These are phyloP conservation scores for Phrynocephalus versicolor DNA, from an alignment of 2,113 vertebrate genomes.

Conservation along the genomic window DNA sequence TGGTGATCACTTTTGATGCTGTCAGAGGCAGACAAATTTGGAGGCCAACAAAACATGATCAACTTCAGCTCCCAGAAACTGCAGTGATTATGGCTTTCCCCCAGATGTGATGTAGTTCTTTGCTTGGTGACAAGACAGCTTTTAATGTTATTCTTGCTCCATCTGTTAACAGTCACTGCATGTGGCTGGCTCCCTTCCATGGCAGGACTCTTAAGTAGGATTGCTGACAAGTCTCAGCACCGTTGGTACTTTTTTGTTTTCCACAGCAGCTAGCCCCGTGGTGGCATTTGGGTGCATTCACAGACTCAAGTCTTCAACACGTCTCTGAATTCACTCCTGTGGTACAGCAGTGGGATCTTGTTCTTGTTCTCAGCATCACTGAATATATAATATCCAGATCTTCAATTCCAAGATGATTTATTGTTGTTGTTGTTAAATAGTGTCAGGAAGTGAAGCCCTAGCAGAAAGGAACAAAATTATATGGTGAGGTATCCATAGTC, in stretches of 20 bases:
- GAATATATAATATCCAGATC: too few relatives aligned
- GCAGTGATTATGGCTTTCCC: not conserved
- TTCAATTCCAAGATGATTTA: too few relatives aligned
- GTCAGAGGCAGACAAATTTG: not conserved
- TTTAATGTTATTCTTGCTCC: not conserved
- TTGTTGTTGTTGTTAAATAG: too few relatives aligned
- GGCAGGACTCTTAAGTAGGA: not conserved
- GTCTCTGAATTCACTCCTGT: not conserved
- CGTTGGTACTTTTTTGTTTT: not conserved
- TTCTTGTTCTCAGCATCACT: too few relatives aligned
- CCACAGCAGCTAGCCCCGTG: not conserved
- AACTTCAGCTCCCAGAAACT: not conserved
- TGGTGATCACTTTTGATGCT: slow-evolving; percentile 1
- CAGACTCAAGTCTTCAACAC: not conserved
- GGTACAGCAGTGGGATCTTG: not conserved
- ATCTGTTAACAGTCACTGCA: not conserved
- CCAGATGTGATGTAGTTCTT: not conserved
- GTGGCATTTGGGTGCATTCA: not conserved
- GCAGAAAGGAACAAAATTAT: not conserved
- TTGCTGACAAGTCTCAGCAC: not conserved
- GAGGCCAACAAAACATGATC: not conserved
- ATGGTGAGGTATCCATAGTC: not conserved
- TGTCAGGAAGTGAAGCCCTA: not conserved
- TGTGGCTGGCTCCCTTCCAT: not conserved
- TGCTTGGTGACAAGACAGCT: not conserved